phyloP scores from a whole-genome alignment of 2,888 invertebrate species.

The Dysmachus trigonus region DNA sequence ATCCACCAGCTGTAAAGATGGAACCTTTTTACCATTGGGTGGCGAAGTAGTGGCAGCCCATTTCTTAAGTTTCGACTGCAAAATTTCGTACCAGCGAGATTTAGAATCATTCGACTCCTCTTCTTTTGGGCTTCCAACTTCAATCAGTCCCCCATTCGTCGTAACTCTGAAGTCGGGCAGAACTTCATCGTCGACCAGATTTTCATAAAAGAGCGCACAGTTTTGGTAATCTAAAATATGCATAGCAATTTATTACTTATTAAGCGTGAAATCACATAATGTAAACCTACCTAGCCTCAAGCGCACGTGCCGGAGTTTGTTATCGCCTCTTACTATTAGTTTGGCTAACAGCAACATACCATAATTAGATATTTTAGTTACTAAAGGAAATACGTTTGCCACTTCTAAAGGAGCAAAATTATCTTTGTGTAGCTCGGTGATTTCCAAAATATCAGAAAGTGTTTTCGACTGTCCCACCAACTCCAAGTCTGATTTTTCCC shows the following conservation, averaged over 20 bases:
- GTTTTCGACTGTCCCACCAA: not conserved
- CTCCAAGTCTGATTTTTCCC: not conserved
- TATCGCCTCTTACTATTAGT: not conserved
- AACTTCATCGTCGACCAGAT: not conserved
- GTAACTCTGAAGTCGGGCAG: not conserved
- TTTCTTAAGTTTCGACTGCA: constrained; percentile 68
- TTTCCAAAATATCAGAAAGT: not conserved
- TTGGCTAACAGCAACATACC: not conserved
- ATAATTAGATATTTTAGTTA: not conserved
- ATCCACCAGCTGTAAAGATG: constrained; percentile 74
- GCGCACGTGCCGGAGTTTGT: not conserved
- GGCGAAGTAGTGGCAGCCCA: constrained; percentile 54
- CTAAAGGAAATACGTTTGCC: not conserved
- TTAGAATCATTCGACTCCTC: not conserved
- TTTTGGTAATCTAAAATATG: not conserved
- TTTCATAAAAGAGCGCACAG: not conserved
- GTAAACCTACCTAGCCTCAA: not conserved
- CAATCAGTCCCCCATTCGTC: not conserved
- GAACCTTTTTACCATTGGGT: constrained; percentile 68
- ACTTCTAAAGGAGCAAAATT: not conserved
- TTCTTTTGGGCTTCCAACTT: not conserved
- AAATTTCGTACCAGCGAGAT: constrained; percentile 59
- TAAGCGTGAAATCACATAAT: not conserved
- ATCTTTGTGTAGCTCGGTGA: not conserved
- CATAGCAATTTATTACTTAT: not conserved